These are phyloP conservation scores for Euplagia quadripunctaria DNA, from an alignment of 2,888 invertebrate genomes.

Conservation along the genomic window DNA sequence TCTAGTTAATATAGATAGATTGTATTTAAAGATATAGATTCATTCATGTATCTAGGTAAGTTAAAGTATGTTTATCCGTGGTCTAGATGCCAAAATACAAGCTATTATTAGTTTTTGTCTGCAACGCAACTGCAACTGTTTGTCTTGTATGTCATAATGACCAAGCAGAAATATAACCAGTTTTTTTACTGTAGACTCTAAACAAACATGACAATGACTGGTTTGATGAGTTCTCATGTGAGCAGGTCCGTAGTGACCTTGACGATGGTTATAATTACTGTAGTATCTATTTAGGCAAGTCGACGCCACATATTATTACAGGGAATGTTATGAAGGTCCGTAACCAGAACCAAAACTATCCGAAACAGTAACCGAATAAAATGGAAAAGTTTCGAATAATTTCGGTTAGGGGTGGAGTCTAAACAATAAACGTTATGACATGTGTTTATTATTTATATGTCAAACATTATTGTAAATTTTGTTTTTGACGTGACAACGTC, in stretches of 20 bases:
- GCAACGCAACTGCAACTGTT: too few relatives aligned
- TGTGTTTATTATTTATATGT: too few relatives aligned
- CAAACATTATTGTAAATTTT: too few relatives aligned
- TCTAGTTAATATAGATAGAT: too few relatives aligned
- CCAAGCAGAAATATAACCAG: slow-evolving; percentile 9
- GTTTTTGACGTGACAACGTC: too few relatives aligned
- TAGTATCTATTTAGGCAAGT: not conserved
- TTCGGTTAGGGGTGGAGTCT: too few relatives aligned
- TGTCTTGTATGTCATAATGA: slow-evolving; percentile 2
- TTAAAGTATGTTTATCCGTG: not conserved
- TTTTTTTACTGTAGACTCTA: not conserved
- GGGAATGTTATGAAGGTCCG: too few relatives aligned
- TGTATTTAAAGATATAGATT: too few relatives aligned
- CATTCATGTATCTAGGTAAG: not conserved
- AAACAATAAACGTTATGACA: too few relatives aligned
- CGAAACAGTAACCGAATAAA: too few relatives aligned
- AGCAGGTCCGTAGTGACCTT: slow-evolving; percentile 1
- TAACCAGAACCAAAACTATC: too few relatives aligned
- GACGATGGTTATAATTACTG: not conserved
- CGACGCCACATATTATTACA: not conserved
- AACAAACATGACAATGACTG: not conserved
- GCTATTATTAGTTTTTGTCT: not conserved
- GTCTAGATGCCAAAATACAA: not conserved
- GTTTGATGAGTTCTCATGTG: slow-evolving; percentile 1
- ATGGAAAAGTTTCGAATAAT: too few relatives aligned